These are phyloP conservation scores for Octonoba sinensis DNA, from an alignment of 2,888 invertebrate species.

Conservation along the genomic window DNA sequence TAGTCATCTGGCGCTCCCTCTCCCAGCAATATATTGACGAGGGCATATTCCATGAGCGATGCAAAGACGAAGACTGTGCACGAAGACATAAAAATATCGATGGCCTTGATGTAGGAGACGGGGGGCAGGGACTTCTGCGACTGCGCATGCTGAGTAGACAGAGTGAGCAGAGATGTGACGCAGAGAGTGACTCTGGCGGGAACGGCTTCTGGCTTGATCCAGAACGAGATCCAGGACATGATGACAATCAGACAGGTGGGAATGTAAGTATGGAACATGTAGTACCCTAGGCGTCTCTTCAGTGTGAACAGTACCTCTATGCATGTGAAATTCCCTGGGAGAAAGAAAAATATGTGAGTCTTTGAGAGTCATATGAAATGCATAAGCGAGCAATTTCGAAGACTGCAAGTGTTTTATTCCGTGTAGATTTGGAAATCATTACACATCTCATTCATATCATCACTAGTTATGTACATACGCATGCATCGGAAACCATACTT, in stretches of 20 bases:
- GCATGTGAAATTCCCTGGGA: constrained; percentile 88
- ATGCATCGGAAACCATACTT: too few species aligned
- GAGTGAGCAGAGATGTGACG: constrained; percentile 87
- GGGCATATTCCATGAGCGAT: constrained; percentile 73
- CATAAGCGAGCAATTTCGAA: too few species aligned
- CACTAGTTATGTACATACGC: too few species aligned
- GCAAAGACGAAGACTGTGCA: constrained; percentile 73
- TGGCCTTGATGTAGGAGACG: constrained; percentile 85
- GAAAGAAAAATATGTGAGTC: neutral
- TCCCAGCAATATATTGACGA: constrained; percentile 71
- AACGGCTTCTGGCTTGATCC: constrained; percentile 95
- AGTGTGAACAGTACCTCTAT: constrained; percentile 88
- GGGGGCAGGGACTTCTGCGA: constrained; percentile 92
- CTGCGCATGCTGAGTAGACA: constrained; percentile 94
- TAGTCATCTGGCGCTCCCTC: constrained; percentile 27
- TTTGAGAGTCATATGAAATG: neutral
- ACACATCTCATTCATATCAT: too few species aligned
- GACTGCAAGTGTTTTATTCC: too few species aligned
- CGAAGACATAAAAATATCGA: constrained; percentile 73
- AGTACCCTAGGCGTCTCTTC: constrained; percentile 87
- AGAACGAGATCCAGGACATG: constrained; percentile 96
- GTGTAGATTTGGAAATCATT: too few species aligned
- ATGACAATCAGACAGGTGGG: constrained; percentile 92
- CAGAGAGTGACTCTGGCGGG: constrained; percentile 93
- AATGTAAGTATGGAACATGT: constrained; percentile 91